Base-by-base conservation (phyloP, 1,140 invertebrate genomes). In the Rhopalosiphum maidis region DNA sequence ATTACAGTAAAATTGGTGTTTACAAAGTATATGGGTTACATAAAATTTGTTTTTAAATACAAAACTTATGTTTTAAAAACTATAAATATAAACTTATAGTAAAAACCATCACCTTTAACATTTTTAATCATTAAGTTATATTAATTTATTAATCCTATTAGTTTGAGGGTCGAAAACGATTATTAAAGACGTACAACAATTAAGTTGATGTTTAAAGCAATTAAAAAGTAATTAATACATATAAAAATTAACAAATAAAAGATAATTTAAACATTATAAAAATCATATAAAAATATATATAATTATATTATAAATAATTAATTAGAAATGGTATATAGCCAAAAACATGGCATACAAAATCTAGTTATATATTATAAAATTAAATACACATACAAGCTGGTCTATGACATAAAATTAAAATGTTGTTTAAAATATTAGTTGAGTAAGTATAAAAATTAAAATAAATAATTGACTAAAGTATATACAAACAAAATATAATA, bases 381-480 rank as follows among this genome's bases (percentile, higher is more conserved):
- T 60, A 54, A 89, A 35, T 54, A 89, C 6, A 91, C 41, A 18
- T 91, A 91, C 6, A 77, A 43, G 43, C 23, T 91, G 90, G 25
- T 91, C 41, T 43, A 43, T 90, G 35, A n/a, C 25, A 21, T 68
- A 91, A 91, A 91, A 68, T 18, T 43, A 41, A 11, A 41, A 41
- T 90, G 55, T 90, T 60, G 22, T 90, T 60, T 85, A 54, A 87
- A 51, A 54, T 89, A 89, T 90, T 60, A 30, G 23, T 60, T 30
- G 25, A 90, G 9, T 60, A 90, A 46, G 77, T 92, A 92, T 51
- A 92, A 85, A 83, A 54, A 55, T 82, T 83, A 83, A 85, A 93
- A 85, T 91, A 93, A 93, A 93, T 83, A 93, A 93, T 93, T 93
- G 91, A 93, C 91, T 93, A 93, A 85, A 51, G 25, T 93, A 93